Percentiles rank a stretch among this genome's conserved stretches.
Conservation (phyloP, 1,140 invertebrate genomes). For the Drosophila tristis region DNA sequence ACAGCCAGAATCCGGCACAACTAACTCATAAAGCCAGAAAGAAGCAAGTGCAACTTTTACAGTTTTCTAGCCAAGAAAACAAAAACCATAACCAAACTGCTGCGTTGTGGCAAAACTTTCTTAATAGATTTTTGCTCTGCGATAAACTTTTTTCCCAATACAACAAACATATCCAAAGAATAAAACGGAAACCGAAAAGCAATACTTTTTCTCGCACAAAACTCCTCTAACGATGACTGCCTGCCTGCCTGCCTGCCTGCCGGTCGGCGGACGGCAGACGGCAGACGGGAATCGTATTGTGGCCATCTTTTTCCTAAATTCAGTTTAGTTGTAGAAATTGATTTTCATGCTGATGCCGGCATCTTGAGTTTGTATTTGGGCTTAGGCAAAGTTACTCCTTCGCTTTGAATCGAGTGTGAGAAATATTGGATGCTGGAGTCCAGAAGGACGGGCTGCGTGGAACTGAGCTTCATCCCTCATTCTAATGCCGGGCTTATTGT, state of each 20-base stretch:
- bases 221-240: constrained; percentile 19
- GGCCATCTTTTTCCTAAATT: constrained; percentile 53
- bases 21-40: constrained; percentile 67
- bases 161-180: constrained; percentile 15
- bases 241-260: constrained; percentile 12
- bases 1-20: constrained; percentile 33
- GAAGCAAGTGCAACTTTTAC: constrained; percentile 65
- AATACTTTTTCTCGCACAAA: constrained; percentile 31
- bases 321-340: constrained; percentile 71
- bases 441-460: background rate
- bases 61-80: constrained; percentile 60
- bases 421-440: background rate
- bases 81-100: constrained; percentile 69
- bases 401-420: constrained; percentile 14
- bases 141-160: constrained; percentile 72
- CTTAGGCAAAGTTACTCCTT: constrained; percentile 39
- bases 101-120: constrained; percentile 79
- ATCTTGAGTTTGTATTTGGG: constrained; percentile 61
- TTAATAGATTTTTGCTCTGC: constrained; percentile 78
- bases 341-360: constrained; percentile 71
- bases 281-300: constrained; percentile 60
- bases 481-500: constrained; percentile 51
- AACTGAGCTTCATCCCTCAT: background rate
- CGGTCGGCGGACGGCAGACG: constrained; percentile 22
- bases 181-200: constrained; percentile 10